Evolutionary conservation across 2,888 invertebrate genomes (phyloP), one percentile per base, ranked within the genome.

Genomic region (Idaea aversata): DNA sequence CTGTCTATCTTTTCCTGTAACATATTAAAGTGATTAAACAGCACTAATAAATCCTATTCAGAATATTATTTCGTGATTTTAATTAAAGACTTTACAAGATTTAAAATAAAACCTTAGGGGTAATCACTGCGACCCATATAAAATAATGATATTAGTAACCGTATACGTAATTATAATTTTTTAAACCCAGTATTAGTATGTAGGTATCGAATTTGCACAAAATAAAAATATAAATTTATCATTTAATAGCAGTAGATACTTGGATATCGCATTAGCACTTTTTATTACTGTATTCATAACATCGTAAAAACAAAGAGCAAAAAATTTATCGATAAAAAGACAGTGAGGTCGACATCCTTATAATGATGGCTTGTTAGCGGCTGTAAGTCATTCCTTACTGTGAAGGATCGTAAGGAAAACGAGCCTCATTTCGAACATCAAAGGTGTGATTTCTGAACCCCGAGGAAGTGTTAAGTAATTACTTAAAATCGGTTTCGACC

Each of bases 291-390:
- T 65, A 69, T 77, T 75, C 73, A 70, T 68, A 64, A 74, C 67
- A 70, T 69, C 72, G 73, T 75, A 84, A 84, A 84, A 82, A 80
- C 72, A 76, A 74, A 72, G 67, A 73, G 75, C 77, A 82, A 85
- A 87, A 87, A 87, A 80, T 63, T 47, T 79, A 87, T 90, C 88
- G 88, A 88, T 86, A 86, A 70, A 70, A 72, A 78, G 76, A 71
- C 72, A 66, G 64, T 66, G 71, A 79, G 83, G 81, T 85, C 82
- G 80, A 86, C 90, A 86, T 88, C 88, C 90, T 88, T 90, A 90
- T 88, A 89, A 90, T 84, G 85, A 84, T 79, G 81, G 78, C 92
- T 92, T 91, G 92, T 92, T 92, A 92, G 88, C 85, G 85, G 80
- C 82, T 86, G 87, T 88, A 87, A 88, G 86, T 88, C 87, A 87